phyloP scores from a whole-genome alignment of 2,888 invertebrate genomes.

The Aphidius colemani region DNA sequence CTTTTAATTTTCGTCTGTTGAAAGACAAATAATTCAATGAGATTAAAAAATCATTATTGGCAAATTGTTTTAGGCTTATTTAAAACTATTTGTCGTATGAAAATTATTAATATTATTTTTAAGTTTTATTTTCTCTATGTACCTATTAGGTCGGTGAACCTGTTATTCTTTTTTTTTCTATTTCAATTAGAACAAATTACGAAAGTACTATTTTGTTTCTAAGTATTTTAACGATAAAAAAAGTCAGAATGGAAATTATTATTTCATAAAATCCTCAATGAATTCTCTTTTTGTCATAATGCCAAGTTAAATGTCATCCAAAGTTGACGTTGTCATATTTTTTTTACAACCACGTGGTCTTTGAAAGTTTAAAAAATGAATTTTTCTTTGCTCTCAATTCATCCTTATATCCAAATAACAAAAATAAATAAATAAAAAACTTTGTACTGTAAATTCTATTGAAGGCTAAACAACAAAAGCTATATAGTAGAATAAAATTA shows the following conservation, averaged over 20 bases:
- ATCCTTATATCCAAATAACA: not conserved
- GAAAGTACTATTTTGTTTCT: constrained; percentile 10
- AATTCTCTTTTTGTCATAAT: constrained; percentile 6
- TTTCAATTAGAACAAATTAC: not conserved
- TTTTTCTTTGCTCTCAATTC: not conserved
- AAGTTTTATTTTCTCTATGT: constrained; percentile 8
- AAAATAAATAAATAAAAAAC: too few relatives aligned
- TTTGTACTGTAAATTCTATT: too few relatives aligned
- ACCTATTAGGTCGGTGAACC: constrained; percentile 16
- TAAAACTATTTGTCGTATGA: not conserved
- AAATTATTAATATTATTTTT: constrained; percentile 10
- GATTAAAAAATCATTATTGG: not conserved
- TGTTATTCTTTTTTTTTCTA: not conserved
- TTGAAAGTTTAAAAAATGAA: too few relatives aligned
- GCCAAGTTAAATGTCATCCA: not conserved
- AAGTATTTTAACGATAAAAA: not conserved
- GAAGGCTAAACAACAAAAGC: too few relatives aligned
- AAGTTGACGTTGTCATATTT: too few relatives aligned
- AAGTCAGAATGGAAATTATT: not conserved
- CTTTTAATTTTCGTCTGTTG: not conserved
- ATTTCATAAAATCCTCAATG: constrained; percentile 8
- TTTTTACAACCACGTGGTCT: too few relatives aligned
- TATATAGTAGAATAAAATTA: too few relatives aligned
- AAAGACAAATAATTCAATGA: not conserved
- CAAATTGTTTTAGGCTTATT: not conserved